These are phyloP conservation scores for Chunga burmeisteri DNA, from an alignment of 2,113 vertebrate genomes.

Conservation along the genomic window DNA sequence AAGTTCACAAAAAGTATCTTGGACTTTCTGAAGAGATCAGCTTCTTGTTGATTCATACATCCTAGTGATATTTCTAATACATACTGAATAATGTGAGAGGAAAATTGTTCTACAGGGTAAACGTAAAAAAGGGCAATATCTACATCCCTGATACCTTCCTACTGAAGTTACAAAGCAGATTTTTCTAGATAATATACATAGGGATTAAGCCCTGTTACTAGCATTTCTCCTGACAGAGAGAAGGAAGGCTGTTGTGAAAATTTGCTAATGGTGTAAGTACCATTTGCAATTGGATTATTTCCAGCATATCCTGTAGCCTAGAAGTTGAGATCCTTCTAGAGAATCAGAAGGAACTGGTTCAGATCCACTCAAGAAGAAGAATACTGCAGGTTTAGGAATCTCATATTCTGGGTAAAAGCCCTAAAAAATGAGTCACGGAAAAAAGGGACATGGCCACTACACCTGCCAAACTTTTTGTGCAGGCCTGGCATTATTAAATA, in stretches of 20 bases:
- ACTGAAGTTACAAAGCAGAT: background rate
- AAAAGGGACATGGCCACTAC: background rate
- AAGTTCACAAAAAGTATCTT: background rate
- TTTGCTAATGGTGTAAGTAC: background rate
- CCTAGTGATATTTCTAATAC: background rate
- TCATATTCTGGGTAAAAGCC: background rate
- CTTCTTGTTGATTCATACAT: background rate
- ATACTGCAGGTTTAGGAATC: background rate
- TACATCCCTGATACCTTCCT: background rate
- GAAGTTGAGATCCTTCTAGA: background rate
- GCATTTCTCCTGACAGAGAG: background rate
- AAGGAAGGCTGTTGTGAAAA: background rate
- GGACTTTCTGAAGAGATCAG: background rate
- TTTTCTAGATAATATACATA: background rate
- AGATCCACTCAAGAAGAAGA: background rate
- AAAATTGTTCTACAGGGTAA: background rate
- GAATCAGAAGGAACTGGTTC: background rate
- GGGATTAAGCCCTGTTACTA: background rate
- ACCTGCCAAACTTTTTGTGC: background rate
- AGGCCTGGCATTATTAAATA: background rate
- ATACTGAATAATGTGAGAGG: background rate
- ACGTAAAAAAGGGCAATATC: background rate
- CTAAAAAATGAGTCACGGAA: background rate
- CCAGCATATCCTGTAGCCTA: background rate
- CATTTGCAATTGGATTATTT: background rate